phyloP scores from a whole-genome alignment of 2,888 invertebrate genomes.

The Syrista parreyssii region DNA sequence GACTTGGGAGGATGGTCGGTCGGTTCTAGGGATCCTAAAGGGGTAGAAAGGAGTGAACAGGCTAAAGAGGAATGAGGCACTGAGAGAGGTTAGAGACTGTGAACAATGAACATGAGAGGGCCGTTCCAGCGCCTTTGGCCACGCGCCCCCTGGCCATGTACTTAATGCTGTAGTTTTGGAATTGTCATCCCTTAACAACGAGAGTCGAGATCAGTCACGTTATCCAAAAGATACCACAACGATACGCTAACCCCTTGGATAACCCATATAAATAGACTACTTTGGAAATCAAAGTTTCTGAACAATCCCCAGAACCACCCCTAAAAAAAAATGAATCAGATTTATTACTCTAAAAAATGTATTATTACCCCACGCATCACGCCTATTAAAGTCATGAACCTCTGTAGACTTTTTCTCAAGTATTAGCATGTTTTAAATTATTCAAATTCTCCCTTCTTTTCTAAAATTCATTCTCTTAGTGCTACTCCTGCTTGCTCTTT shows the following conservation, averaged over 20 bases:
- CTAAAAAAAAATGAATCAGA: not conserved
- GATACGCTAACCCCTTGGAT: not conserved
- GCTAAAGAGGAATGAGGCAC: slow-evolving; percentile 21
- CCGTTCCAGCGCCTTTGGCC: slow-evolving; percentile 63
- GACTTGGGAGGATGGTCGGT: slow-evolving; percentile 22
- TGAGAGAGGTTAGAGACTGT: slow-evolving; percentile 42
- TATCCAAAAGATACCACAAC: not conserved
- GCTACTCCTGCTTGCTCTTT: not conserved
- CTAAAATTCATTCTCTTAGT: not conserved
- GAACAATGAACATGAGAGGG: slow-evolving; percentile 64
- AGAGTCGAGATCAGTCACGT: slow-evolving; percentile 21
- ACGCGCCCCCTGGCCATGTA: slow-evolving; percentile 59
- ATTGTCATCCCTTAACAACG: slow-evolving; percentile 47
- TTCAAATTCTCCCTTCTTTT: slow-evolving; percentile 6
- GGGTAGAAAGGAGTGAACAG: not conserved
- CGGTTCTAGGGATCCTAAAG: slow-evolving; percentile 39
- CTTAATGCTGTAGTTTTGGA: slow-evolving; percentile 61
- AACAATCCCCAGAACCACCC: not conserved
- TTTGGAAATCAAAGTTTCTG: not conserved
- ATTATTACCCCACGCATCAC: not conserved
- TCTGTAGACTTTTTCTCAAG: not conserved
- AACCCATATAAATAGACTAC: not conserved
- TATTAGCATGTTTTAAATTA: not conserved
- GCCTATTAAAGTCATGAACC: not conserved
- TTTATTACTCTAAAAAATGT: not conserved